Evolutionary conservation across 2,113 vertebrate species (phyloP), one percentile per base, ranked within the genome.

Genomic region (Machaerirhynchus nigripectus): DNA sequence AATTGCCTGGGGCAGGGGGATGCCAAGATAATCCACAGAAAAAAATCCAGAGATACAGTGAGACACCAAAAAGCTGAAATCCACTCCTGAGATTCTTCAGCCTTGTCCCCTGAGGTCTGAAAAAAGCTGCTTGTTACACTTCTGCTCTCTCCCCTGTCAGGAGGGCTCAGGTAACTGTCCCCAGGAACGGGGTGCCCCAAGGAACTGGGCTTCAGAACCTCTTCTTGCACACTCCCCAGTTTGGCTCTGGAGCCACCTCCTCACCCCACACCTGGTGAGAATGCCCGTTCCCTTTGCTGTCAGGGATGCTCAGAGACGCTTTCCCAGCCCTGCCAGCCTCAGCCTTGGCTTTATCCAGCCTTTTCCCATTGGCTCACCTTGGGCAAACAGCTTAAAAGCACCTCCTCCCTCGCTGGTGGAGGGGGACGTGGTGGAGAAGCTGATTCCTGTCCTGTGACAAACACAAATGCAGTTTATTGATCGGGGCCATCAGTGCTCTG

Each of bases 181-280:
- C 76, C 73, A 57, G 61, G 63, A 35, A 33, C 1, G 3, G 2
- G 16, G 50, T 6, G 31, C 9, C 9, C 44, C 1, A 2, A 47
- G 42, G 33, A 78, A 31, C 22, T 26, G 44, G 46, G 16, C n/a
- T 46, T 40, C 46, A 64, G 57, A 35, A 44, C 14, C 59, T 16
- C 24, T 80, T 59, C 53, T 39, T 57, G 59, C 47, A 50, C 1
- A 2, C 50, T 61, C 46, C 60, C 70, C 75, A 39, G 14, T 60
- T 18, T 42, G 70, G 63, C 3, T 2, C 26, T 11, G 53, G 49
- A 77, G 56, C 26, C 1, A 0, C 37, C 55, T 60, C 33, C 10
- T 50, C 5, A 1, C 65, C 57, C 52, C 1, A 2, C 1, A 15
- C 3, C 5, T 21, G 31, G 7, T 3, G 26, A 42, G 10, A 30